Conservation (phyloP, 2,797 vertebrate species). For the Dallia pectoralis region DNA sequence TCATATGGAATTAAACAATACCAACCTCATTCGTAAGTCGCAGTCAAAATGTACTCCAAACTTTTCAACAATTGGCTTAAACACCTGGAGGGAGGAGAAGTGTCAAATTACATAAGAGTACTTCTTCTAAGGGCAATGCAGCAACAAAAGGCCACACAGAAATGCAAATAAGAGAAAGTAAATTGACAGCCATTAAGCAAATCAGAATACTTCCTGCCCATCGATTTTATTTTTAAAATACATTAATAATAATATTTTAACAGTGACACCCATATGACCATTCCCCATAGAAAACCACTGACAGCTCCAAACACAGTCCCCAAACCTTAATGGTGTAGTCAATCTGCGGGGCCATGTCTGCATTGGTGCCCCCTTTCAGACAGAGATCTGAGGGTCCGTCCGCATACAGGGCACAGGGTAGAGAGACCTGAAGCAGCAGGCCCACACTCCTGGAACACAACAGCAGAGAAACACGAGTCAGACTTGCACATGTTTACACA, state of each 20-base stretch:
- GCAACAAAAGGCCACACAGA: neutral
- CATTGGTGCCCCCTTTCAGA: constrained; percentile 94
- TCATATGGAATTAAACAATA: neutral
- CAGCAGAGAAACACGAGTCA: neutral
- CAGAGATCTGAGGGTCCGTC: constrained; percentile 81
- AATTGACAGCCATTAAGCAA: neutral
- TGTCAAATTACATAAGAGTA: neutral
- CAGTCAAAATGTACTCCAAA: constrained; percentile 90
- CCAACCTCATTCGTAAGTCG: constrained; percentile 89
- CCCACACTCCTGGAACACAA: constrained; percentile 84
- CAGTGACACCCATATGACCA: too few relatives aligned
- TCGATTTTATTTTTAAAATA: too few relatives aligned
- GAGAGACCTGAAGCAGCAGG: constrained; percentile 89
- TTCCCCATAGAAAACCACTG: neutral
- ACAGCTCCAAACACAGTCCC: neutral
- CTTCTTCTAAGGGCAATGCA: neutral
- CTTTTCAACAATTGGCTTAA: constrained; percentile 89
- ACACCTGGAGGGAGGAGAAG: constrained; percentile 80
- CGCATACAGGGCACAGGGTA: constrained; percentile 89
- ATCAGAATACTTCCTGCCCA: neutral
- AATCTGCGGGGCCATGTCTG: constrained; percentile 97
- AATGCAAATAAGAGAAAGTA: neutral
- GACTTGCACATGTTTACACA: neutral
- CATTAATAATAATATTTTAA: neutral
- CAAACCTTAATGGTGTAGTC: constrained; percentile 90